These are phyloP conservation scores for Ranitomeya variabilis DNA, from an alignment of 2,113 vertebrate species.

Conservation along the genomic window DNA sequence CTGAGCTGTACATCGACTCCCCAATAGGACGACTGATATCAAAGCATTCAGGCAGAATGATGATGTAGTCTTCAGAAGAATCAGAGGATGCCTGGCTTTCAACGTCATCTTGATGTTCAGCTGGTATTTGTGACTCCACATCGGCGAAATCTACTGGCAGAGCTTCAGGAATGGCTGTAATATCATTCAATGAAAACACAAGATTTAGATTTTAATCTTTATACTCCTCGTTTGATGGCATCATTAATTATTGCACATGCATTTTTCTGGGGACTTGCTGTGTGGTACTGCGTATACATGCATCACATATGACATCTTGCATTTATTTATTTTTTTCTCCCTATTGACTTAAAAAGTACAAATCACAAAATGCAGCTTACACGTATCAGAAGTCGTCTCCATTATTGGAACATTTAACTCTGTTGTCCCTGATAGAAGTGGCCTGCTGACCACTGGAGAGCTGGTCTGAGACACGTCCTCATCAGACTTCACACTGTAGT, in stretches of 20 bases:
- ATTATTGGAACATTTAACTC: background rate
- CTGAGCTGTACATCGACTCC: conserved; percentile 93
- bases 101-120: conserved; percentile 79
- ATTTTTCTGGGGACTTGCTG: no score
- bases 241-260: no score
- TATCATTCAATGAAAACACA: background rate
- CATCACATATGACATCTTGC: no score
- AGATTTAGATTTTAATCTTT: no score
- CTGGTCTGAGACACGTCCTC: background rate
- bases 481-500: conserved; percentile 52
- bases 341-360: no score
- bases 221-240: no score
- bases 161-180: conserved; percentile 8
- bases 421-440: background rate
- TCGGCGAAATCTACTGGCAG: conserved; percentile 18
- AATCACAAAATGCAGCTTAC: background rate
- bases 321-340: no score
- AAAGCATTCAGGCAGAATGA: conserved; percentile 93
- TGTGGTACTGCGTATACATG: background rate
- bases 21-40: conserved; percentile 91
- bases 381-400: background rate
- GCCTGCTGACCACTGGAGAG: conserved; percentile 10
- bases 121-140: conserved; percentile 57
- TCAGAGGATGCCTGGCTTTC: conserved; percentile 87
- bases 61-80: conserved; percentile 93